Evolutionary conservation across 2,797 vertebrate genomes (phyloP).

Genomic region (Kryptolebias ocellatus): DNA sequence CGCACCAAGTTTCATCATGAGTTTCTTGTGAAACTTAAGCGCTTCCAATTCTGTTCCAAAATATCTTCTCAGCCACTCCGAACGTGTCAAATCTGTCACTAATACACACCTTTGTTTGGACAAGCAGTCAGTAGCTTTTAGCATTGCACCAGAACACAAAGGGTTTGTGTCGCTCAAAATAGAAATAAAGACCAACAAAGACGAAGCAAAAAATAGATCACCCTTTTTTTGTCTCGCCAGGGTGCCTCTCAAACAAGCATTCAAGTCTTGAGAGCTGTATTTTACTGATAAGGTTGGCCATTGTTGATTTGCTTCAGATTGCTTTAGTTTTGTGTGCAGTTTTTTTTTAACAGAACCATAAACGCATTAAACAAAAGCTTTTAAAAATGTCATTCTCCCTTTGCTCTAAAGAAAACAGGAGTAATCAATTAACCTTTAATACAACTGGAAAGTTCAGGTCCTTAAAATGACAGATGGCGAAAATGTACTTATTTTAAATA

Average conservation of each 20-base stretch:
- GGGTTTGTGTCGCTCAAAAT: conserved; percentile 18
- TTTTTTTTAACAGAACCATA: background rate
- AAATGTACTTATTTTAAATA: background rate
- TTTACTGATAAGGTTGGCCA: conserved; percentile 16
- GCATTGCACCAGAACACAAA: conserved; percentile 19
- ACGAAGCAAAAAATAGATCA: conserved; percentile 22
- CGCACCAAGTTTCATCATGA: conserved; percentile 23
- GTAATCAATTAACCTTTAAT: conserved; percentile 6
- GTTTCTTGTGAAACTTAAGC: conserved; percentile 21
- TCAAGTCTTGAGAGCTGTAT: conserved; percentile 11
- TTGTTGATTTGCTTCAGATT: conserved; percentile 13
- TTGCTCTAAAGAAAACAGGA: background rate
- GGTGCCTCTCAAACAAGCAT: conserved; percentile 13
- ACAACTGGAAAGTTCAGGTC: background rate
- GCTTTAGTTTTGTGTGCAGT: conserved; percentile 11
- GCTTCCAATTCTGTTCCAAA: conserved; percentile 26
- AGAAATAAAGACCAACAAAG: conserved; percentile 25
- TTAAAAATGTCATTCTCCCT: conserved; percentile 7
- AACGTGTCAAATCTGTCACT: conserved; percentile 19
- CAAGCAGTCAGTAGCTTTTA: conserved; percentile 1
- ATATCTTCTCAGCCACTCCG: conserved; percentile 12
- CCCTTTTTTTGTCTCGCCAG: background rate
- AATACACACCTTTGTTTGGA: conserved; percentile 30
- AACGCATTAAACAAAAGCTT: conserved; percentile 16
- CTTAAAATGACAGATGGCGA: background rate